Percentiles rank a stretch among this genome's conserved stretches.
Evolutionary conservation across 2,888 invertebrate species (phyloP).

Genomic region (Catocala sponsa): DNA sequence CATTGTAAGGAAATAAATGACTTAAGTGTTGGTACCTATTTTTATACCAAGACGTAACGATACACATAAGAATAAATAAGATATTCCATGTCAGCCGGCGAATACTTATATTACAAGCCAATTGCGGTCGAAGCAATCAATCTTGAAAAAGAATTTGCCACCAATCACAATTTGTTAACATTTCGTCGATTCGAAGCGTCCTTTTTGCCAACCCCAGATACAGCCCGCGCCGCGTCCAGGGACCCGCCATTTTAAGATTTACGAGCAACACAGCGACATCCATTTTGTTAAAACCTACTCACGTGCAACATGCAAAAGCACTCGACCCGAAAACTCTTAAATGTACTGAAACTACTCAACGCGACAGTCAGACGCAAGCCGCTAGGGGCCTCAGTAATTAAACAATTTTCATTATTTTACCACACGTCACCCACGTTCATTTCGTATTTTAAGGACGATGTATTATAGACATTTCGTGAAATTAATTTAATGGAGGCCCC

Average conservation of each 20-base stretch:
- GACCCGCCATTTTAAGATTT: conserved; percentile 75
- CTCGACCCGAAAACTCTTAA: conserved; percentile 73
- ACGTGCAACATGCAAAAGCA: conserved; percentile 78
- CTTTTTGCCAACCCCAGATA: conserved; percentile 48
- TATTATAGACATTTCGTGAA: conserved; percentile 42
- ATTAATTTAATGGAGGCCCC: conserved; percentile 41
- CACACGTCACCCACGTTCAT: conserved; percentile 28
- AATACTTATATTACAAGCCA: no score
- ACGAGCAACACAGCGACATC: conserved; percentile 67
- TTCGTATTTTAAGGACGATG: conserved; percentile 20
- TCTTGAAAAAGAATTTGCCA: conserved; percentile 49
- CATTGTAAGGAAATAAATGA: no score
- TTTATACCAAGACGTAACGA: no score
- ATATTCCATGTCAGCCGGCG: no score
- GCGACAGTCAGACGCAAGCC: conserved; percentile 53
- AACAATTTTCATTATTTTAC: conserved; percentile 63
- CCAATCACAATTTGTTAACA: conserved; percentile 50
- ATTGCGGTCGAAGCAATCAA: conserved; percentile 26
- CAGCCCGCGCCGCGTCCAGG: conserved; percentile 59
- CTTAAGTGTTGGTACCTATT: no score
- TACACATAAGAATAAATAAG: no score
- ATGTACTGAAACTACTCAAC: conserved; percentile 68
- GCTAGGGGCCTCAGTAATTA: conserved; percentile 61
- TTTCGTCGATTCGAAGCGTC: conserved; percentile 39
- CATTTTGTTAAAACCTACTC: conserved; percentile 75